phyloP scores from a whole-genome alignment of 2,113 vertebrate genomes.

The Onychostoma macrolepis region DNA sequence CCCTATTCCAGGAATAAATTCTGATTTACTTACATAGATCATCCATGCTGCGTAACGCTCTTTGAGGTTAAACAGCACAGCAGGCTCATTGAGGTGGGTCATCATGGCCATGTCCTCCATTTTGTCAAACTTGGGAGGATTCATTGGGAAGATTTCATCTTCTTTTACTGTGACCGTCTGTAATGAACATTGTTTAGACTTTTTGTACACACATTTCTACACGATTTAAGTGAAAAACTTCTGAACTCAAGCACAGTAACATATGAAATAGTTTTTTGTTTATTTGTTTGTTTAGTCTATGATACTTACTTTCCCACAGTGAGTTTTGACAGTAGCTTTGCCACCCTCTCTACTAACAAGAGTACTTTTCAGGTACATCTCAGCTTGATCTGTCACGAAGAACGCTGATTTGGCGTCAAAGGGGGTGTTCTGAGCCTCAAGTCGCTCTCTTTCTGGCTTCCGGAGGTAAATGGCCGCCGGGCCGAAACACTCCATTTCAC shows the following conservation, averaged over 20 bases:
- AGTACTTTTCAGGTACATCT: not conserved
- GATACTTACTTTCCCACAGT: too few species aligned
- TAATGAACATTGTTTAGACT: too few species aligned
- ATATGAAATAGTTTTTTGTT: too few species aligned
- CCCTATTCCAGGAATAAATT: too few species aligned
- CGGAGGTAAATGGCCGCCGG: constrained; percentile 60
- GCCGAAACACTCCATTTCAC: constrained; percentile 84
- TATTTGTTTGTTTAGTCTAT: too few species aligned
- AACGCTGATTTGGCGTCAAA: constrained; percentile 85
- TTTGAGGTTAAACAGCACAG: constrained; percentile 76
- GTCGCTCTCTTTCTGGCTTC: constrained; percentile 84
- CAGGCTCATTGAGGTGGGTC: constrained; percentile 65
- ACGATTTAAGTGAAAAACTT: too few species aligned
- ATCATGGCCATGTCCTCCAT: constrained; percentile 73
- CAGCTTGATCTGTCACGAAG: not conserved
- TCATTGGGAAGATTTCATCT: constrained; percentile 65
- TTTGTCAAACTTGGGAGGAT: constrained; percentile 78
- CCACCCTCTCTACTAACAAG: not conserved
- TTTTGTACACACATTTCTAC: too few species aligned
- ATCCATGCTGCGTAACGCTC: constrained; percentile 82
- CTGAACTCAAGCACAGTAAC: too few species aligned
- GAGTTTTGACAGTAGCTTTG: too few species aligned
- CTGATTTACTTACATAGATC: constrained; percentile 77
- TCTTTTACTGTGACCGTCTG: too few species aligned
- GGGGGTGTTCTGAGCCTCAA: constrained; percentile 79